These are phyloP conservation scores for Rhagologus leucostigma DNA, from an alignment of 2,113 vertebrate genomes.

Conservation along the genomic window DNA sequence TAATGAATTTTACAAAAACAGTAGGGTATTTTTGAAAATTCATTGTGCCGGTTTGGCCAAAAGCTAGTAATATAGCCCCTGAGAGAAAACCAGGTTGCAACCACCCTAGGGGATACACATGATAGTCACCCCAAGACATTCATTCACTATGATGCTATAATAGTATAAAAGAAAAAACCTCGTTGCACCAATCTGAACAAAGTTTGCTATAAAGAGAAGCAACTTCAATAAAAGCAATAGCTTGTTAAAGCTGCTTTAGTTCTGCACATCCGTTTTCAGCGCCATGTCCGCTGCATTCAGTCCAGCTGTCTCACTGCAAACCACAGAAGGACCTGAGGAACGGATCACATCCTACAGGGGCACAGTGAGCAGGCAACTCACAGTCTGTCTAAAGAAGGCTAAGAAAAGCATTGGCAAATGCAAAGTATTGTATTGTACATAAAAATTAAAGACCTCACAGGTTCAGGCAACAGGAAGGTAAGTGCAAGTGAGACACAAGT, in stretches of 20 bases:
- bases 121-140: no score
- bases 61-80: no score
- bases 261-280: background rate
- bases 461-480: background rate
- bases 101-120: no score
- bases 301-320: background rate
- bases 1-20: background rate
- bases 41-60: no score
- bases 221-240: background rate
- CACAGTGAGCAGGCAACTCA: background rate
- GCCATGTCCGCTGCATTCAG: accelerated
- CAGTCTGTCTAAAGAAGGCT: background rate
- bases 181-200: background rate
- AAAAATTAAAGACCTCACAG: background rate
- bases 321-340: background rate
- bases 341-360: background rate
- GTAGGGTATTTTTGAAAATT: background rate
- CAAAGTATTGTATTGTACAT: background rate
- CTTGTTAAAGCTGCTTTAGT: background rate
- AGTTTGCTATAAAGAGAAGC: background rate
- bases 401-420: background rate
- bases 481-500: background rate
- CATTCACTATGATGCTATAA: background rate
- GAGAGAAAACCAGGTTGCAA: no score
- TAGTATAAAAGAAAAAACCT: background rate